phyloP scores from a whole-genome alignment of 2,797 vertebrate species.

The Leptoclinus maculatus region DNA sequence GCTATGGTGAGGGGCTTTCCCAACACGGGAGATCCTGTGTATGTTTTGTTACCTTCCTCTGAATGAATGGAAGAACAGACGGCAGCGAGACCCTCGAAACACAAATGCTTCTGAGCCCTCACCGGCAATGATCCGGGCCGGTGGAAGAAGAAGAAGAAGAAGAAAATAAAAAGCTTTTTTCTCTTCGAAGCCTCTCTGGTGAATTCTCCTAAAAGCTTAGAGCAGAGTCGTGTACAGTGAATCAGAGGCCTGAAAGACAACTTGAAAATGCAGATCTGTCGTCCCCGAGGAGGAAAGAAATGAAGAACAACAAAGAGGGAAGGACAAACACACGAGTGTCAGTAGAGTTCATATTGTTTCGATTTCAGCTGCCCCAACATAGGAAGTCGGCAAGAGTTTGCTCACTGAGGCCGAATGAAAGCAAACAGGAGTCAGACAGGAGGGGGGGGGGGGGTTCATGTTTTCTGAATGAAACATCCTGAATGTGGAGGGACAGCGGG shows the following conservation, averaged over 20 bases:
- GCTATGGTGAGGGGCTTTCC: slow-evolving; percentile 72
- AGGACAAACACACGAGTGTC: slow-evolving; percentile 18
- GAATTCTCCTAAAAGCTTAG: slow-evolving; percentile 45
- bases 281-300: not conserved
- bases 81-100: slow-evolving; percentile 25
- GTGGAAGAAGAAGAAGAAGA: slow-evolving; percentile 52
- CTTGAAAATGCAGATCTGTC: slow-evolving; percentile 26
- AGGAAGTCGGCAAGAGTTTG: slow-evolving; percentile 50
- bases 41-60: slow-evolving; percentile 54
- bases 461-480: slow-evolving; percentile 88
- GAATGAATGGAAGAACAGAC: slow-evolving; percentile 44
- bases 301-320: slow-evolving; percentile 16
- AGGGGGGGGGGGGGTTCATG: slow-evolving; percentile 53
- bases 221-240: slow-evolving; percentile 20
- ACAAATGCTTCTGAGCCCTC: slow-evolving; percentile 42
- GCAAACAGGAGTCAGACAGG: slow-evolving; percentile 60
- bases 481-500: slow-evolving; percentile 63
- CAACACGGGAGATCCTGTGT: slow-evolving; percentile 69
- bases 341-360: slow-evolving; percentile 20
- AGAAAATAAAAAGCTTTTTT: slow-evolving; percentile 54
- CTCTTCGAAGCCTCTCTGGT: slow-evolving; percentile 41
- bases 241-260: slow-evolving; percentile 26
- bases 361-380: slow-evolving; percentile 36
- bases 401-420: slow-evolving; percentile 57
- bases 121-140: slow-evolving; percentile 61